Base-by-base conservation (phyloP, 1,140 invertebrate genomes). In the Calliphora vicina region DNA sequence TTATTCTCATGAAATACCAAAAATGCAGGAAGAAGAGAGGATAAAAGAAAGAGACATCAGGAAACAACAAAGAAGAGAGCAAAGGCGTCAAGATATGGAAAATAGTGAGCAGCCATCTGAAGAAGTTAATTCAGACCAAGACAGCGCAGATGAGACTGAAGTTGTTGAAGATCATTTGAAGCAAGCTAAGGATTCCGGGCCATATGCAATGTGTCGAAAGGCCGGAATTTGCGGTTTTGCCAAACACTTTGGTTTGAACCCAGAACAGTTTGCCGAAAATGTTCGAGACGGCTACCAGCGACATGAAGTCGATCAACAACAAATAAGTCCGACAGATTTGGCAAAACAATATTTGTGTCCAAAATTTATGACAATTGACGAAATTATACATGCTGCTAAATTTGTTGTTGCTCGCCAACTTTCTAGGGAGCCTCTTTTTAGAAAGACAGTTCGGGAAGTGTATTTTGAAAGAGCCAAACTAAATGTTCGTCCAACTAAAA, bases 181-280 rank as follows among this genome's bases (percentile, higher is more conserved):
- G 90, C 96, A 97, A 86, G 96, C 97, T 0, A 94, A 95, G 45
- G 92, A 97, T 76, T 96, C 95, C 81, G 97, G 97, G 10, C 95
- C 96, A 1, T 99, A 99, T 90, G 93, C 94, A 27, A 93, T 98
- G 73, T 98, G 97, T 88, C 91, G 94, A 29, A 95, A 95, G 90
- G 95, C 96, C 29, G 96, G 97, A 25, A 92, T 99, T n/a, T 94
- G 95, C 93, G 94, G 94, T 5, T 93, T 99, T 50, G 96, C 97
- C 1, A 97, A 97, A 88, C 96, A 94, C 84, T 99, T 99, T 92
- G 99, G 99, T 85, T 91, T 99, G n/a, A 96, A 94, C 1, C 97
- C 99, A 0, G 96, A 98, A 88, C 95, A 99, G 88, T 99, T 99
- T 91, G 98, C 97, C 2, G 98, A 99, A 91, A 99, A 99, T 92